Percentiles rank a stretch among this genome's conserved stretches.
These are phyloP conservation scores for Cercopithecus mitis DNA, from an alignment of 2,797 vertebrate species.

Conservation along the genomic window DNA sequence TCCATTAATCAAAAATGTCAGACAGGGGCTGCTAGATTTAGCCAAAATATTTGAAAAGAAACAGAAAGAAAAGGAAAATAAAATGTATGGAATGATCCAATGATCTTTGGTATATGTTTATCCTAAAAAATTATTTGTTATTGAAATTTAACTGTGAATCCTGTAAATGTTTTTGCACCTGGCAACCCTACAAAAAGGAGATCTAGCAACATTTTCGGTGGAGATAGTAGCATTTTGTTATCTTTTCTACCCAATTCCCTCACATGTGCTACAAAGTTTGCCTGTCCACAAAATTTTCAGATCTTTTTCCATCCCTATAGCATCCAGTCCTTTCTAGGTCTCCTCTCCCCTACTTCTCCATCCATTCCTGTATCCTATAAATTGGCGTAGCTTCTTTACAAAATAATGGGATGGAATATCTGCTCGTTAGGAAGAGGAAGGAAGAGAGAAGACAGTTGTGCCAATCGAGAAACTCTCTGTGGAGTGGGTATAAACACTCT, in stretches of 20 bases:
- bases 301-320: neutral
- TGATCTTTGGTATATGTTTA: neutral
- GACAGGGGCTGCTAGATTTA: neutral
- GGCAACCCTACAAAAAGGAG: neutral
- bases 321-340: neutral
- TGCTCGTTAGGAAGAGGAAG: neutral
- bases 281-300: neutral
- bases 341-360: neutral
- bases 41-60: neutral
- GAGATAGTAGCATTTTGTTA: neutral
- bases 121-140: neutral
- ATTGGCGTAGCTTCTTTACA: neutral
- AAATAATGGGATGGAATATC: too few relatives aligned
- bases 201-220: neutral
- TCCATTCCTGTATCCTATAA: neutral
- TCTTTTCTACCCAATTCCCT: neutral
- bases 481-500: neutral
- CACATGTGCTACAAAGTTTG: neutral
- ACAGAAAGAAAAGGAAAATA: neutral
- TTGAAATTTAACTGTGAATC: neutral
- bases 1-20: neutral
- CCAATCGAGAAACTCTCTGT: neutral
- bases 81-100: neutral
- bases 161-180: neutral
- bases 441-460: neutral